Base-by-base conservation (phyloP, 1,140 invertebrate genomes). In the Antheraea mylitta region DNA sequence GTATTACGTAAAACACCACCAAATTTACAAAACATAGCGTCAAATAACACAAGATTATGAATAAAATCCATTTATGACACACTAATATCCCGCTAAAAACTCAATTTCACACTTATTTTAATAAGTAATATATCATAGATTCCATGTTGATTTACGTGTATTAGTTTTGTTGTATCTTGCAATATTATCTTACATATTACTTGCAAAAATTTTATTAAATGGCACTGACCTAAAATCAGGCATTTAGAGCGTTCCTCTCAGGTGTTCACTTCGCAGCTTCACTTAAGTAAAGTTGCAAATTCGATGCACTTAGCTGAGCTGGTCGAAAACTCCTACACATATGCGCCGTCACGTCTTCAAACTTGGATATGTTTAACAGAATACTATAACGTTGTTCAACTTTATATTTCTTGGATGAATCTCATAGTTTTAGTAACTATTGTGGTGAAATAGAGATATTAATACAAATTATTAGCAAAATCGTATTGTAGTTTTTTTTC, bases 311-410 rank as follows among this genome's bases (percentile, higher is more conserved):
- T 72, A 77, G 73, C 67, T 18, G 67, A 74, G 71, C 62, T 58
- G 37, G 60, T 19, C 68, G 71, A 73, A 78, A 76, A 72, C 72
- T 76, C 67, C 64, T 63, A 36, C 72, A 69, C 70, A 76, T 76
- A 70, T 79, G 77, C 77, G 53, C 66, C n/a, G 69, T 68, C 72
- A 78, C 74, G 77, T 66, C 70, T 76, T 30, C 59, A 59, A 71
- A 78, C 74, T 79, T 79, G 72, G 58, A 67, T 66, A 70, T 74
- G 74, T 72, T 76, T 30, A 30, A 30, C 22, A 30, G 22, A 74
- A 76, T 69, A 68, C 66, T 67, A 60, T 62, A 37, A 70, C 58
- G 71, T 22, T 22, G 58, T 22, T 59, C 4, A 61, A 30, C 18
- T 9, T 61, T 61, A 61, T 13, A 19, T 61, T 7, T 22, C 11